Conservation (phyloP, 2,888 invertebrate species). For the Apotomis betuletana region DNA sequence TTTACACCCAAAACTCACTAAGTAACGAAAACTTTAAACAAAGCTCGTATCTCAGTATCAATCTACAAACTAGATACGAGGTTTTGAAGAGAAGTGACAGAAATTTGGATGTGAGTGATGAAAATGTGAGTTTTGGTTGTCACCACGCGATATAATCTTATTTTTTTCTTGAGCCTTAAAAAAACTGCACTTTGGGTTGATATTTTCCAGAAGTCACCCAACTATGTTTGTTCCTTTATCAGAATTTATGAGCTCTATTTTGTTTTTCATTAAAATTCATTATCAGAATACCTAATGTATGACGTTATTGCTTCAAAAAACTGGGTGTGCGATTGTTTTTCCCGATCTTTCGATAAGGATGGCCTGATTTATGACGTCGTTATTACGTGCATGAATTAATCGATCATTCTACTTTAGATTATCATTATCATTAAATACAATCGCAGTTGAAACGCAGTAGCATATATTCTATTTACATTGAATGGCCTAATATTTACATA, state of each 20-base stretch:
- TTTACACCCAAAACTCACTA: too few species aligned
- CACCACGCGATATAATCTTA: too few species aligned
- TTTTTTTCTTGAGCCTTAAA: background rate
- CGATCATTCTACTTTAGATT: slow-evolving; percentile 23
- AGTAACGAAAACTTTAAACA: too few species aligned
- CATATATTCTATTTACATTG: slow-evolving; percentile 27
- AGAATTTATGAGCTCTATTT: background rate
- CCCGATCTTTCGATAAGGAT: slow-evolving; percentile 15
- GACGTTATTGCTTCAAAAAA: background rate
- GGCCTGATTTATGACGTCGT: slow-evolving; percentile 18
- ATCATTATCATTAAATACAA: slow-evolving; percentile 24
- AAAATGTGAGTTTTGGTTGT: too few species aligned
- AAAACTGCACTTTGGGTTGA: too few species aligned
- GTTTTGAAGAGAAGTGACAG: too few species aligned
- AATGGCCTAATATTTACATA: background rate
- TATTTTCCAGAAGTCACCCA: too few species aligned
- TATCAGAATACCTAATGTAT: background rate
- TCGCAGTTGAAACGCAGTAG: slow-evolving; percentile 42
- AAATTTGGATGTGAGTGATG: too few species aligned
- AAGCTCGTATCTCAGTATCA: too few species aligned
- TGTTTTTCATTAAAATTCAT: background rate
- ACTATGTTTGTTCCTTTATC: background rate
- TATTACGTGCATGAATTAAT: slow-evolving; percentile 3
- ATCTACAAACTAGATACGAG: too few species aligned
- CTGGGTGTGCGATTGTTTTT: slow-evolving; percentile 6